A percentile compares a stretch with the other conserved stretches of the same genome.
Conservation (phyloP, 2,888 invertebrate species). For the Mythimna impura region DNA sequence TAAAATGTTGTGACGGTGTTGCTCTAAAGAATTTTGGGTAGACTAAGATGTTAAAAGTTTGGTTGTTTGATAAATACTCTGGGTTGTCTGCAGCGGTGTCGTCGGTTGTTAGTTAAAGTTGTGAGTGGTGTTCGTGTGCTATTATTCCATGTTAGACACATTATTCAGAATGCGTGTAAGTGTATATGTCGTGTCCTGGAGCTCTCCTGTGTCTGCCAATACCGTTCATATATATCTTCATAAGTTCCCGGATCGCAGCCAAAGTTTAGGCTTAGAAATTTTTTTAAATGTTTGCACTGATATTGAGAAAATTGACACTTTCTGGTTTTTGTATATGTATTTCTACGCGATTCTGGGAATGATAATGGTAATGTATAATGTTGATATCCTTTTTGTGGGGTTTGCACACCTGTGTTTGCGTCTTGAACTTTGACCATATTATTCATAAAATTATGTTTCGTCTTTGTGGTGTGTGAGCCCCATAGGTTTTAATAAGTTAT, state of each 20-base stretch:
- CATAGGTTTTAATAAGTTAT: constrained; percentile 1
- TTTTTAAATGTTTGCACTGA: constrained; percentile 46
- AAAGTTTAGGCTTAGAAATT: constrained; percentile 46
- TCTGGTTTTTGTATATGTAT: constrained; percentile 27
- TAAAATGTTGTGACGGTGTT: constrained; percentile 24
- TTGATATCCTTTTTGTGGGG: constrained; percentile 21
- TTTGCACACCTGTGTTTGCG: constrained; percentile 3
- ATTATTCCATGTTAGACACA: constrained; percentile 70
- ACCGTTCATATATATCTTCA: constrained; percentile 30
- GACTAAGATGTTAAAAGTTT: constrained; percentile 45
- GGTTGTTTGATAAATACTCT: constrained; percentile 55
- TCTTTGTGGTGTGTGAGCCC: neutral
- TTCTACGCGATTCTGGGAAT: constrained; percentile 51
- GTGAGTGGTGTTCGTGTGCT: constrained; percentile 58
- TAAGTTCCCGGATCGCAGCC: constrained; percentile 53
- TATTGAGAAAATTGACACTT: constrained; percentile 39
- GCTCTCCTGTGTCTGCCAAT: constrained; percentile 67
- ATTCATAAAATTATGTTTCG: neutral
- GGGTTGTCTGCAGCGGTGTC: constrained; percentile 57
- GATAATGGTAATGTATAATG: neutral
- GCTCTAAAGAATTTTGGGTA: constrained; percentile 32
- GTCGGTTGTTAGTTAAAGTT: constrained; percentile 50
- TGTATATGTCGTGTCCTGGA: constrained; percentile 60
- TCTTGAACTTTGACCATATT: neutral
- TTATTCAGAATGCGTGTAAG: constrained; percentile 52